phyloP scores from a whole-genome alignment of 1,140 invertebrate species.

The Thaumatotibia leucotreta region DNA sequence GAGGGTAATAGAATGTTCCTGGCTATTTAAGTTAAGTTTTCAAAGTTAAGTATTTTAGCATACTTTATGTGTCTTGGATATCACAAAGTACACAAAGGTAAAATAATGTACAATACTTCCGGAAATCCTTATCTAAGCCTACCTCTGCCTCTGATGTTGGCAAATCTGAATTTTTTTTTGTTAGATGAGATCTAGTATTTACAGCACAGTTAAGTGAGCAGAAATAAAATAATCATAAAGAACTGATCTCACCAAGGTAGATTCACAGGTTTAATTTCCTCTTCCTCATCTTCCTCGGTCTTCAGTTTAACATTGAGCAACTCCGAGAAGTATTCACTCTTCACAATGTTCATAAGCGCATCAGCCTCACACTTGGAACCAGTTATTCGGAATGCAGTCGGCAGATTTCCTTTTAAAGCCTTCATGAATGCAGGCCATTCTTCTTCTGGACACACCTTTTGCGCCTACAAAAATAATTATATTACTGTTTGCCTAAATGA shows the following conservation, averaged over 20 bases:
- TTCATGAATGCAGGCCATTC: conserved; percentile 91
- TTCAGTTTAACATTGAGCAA: conserved; percentile 79
- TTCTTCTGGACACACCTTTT: conserved; percentile 88
- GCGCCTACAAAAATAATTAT: conserved; percentile 76
- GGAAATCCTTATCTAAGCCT: no score
- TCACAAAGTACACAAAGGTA: no score
- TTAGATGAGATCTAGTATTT: no score
- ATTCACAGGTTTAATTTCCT: conserved; percentile 80
- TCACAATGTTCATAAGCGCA: conserved; percentile 88
- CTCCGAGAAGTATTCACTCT: conserved; percentile 89
- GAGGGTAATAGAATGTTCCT: no score
- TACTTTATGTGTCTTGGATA: no score
- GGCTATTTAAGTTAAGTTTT: no score
- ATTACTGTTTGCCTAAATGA: neutral
- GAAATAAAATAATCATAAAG: no score
- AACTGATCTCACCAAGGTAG: conserved; percentile 89
- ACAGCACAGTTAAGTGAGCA: no score
- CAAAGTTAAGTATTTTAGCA: no score
- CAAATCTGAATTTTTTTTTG: no score
- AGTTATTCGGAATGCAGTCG: conserved; percentile 95
- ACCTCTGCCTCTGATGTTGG: no score
- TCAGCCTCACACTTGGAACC: conserved; percentile 87
- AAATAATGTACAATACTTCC: no score
- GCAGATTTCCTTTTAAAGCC: conserved; percentile 86
- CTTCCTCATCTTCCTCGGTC: conserved; percentile 58